These are phyloP conservation scores for Scophthalmus maximus DNA, from an alignment of 2,113 vertebrate genomes.

Conservation along the genomic window DNA sequence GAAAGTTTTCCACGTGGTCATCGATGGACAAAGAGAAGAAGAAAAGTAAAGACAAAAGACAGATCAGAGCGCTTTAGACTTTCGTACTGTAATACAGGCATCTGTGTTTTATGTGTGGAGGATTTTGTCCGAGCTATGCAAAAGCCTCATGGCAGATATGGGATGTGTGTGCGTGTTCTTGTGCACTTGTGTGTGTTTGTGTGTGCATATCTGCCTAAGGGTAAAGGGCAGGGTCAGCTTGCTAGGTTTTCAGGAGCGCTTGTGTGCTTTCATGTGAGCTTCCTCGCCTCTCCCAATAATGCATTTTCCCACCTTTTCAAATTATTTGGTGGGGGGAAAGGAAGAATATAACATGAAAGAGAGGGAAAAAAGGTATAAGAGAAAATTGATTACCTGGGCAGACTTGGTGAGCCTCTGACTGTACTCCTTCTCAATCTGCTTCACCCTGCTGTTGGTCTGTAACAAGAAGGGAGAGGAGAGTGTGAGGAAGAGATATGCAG, in stretches of 20 bases:
- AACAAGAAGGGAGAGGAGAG: constrained; percentile 68
- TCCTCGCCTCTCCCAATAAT: constrained; percentile 36
- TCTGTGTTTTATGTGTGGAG: constrained; percentile 12
- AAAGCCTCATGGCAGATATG: constrained; percentile 10
- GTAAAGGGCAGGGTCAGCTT: constrained; percentile 26
- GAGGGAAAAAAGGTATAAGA: constrained; percentile 21
- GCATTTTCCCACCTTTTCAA: constrained; percentile 45
- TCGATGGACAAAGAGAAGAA: not conserved
- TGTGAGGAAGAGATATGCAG: constrained; percentile 60
- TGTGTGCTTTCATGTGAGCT: constrained; percentile 10
- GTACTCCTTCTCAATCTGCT: constrained; percentile 91
- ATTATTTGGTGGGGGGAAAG: constrained; percentile 39
- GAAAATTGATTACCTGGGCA: constrained; percentile 89
- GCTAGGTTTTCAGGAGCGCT: not conserved
- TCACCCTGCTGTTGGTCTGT: constrained; percentile 90
- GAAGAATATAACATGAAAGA: constrained; percentile 47
- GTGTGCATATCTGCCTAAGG: constrained; percentile 7
- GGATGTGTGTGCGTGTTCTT: constrained; percentile 6
- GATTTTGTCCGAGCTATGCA: constrained; percentile 12
- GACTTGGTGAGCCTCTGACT: constrained; percentile 87
- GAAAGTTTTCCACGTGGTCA: not conserved
- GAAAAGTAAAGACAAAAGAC: not conserved
- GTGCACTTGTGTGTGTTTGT: not conserved
- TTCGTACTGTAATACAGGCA: constrained; percentile 5
- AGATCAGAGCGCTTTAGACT: constrained; percentile 7